A percentile compares a stretch with the other conserved stretches of the same genome.
Conservation (phyloP, 1,140 invertebrate species). For the Drosophila persimilis region DNA sequence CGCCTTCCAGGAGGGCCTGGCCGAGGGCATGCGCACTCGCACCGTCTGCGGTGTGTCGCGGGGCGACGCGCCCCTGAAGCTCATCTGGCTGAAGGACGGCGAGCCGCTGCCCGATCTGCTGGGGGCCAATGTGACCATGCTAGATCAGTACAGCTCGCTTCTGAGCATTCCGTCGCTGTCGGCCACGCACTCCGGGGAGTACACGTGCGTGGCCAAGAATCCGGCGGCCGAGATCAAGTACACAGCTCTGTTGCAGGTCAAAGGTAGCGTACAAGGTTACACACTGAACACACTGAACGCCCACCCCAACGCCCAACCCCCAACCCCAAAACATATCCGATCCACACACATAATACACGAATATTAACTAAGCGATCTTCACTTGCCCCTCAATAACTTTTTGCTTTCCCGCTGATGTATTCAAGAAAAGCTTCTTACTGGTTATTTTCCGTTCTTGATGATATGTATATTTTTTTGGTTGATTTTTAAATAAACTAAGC, state of each 20-base stretch:
- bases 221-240: conserved; percentile 90
- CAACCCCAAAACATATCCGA: background rate
- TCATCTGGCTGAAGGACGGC: conserved; percentile 92
- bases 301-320: conserved; percentile 6
- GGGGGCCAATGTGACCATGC: conserved; percentile 88
- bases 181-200: conserved; percentile 90
- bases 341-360: conserved; percentile 13
- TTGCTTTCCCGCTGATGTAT: conserved; percentile 72
- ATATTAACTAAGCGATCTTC: conserved; percentile 56
- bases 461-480: conserved; percentile 45
- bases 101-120: conserved; percentile 86
- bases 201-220: conserved; percentile 92
- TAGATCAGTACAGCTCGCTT: conserved; percentile 90
- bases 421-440: conserved; percentile 71
- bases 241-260: conserved; percentile 91
- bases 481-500: conserved; percentile 43
- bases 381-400: conserved; percentile 67
- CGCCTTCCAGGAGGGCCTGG: conserved; percentile 91
- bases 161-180: conserved; percentile 90
- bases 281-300: conserved; percentile 20
- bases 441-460: conserved; percentile 62
- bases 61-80: conserved; percentile 89
- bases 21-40: conserved; percentile 92
- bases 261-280: conserved; percentile 87
- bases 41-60: conserved; percentile 93